phyloP scores from a whole-genome alignment of 2,113 vertebrate genomes.

The Rhombomys opimus region DNA sequence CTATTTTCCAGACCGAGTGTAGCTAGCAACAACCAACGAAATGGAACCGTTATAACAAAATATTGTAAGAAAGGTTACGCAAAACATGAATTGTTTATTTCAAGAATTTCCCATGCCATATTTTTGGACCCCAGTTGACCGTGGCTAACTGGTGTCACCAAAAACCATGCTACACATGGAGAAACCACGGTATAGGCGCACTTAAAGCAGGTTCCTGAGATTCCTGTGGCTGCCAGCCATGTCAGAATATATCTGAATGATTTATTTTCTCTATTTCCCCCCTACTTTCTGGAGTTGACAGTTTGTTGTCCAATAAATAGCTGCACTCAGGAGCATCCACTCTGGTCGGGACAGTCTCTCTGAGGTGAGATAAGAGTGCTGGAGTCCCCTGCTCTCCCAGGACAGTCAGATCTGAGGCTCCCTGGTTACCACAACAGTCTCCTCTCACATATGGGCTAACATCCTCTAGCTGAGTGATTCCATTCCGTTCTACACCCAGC shows the following conservation, averaged over 20 bases:
- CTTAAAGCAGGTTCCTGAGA: not conserved
- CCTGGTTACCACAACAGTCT: rapidly evolving
- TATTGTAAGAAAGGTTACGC: not conserved
- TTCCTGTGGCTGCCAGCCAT: not conserved
- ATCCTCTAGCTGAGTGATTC: not conserved
- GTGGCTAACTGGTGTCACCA: not conserved
- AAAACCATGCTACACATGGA: not conserved
- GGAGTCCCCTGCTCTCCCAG: not conserved
- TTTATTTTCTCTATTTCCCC: not conserved
- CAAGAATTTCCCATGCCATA: not conserved
- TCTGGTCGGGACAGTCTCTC: not conserved
- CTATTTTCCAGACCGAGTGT: not conserved
- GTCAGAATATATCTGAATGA: not conserved
- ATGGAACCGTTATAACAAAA: not conserved
- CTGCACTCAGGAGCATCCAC: not conserved
- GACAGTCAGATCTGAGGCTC: not conserved
- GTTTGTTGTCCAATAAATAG: conserved; percentile 50
- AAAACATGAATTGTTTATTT: not conserved
- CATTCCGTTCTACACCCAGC: not conserved
- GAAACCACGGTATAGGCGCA: not conserved
- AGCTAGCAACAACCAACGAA: not conserved
- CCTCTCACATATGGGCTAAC: not conserved
- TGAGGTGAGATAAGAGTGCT: not conserved
- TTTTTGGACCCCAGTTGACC: not conserved
- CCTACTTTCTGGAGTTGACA: not conserved